Evolutionary conservation across 2,888 invertebrate species (phyloP).

Genomic region (Nomada lathburiana): DNA sequence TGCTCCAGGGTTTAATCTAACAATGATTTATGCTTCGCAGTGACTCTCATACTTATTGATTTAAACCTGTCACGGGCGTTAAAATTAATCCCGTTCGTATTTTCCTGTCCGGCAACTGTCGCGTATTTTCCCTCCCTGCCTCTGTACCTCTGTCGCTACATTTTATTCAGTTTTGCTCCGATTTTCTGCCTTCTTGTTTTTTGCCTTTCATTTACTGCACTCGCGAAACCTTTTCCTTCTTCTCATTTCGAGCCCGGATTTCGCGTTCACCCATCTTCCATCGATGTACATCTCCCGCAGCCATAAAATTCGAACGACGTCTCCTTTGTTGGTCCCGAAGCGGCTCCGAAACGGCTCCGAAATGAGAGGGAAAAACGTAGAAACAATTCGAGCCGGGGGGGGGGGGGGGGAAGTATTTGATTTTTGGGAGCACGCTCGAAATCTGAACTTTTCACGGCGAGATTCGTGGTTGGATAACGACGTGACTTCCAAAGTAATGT

Average conservation of each 20-base stretch:
- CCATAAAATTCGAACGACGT: slow-evolving; percentile 17
- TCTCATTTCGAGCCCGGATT: background rate
- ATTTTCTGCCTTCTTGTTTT: background rate
- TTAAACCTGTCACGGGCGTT: slow-evolving; percentile 44
- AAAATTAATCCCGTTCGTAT: slow-evolving; percentile 42
- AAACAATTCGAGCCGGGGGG: slow-evolving; percentile 12
- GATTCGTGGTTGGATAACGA: slow-evolving; percentile 13
- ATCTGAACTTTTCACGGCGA: slow-evolving; percentile 18
- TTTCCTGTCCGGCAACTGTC: slow-evolving; percentile 3
- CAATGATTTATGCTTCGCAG: slow-evolving; percentile 82
- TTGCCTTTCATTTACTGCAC: background rate
- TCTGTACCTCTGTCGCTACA: too few species aligned
- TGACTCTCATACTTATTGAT: slow-evolving; percentile 75
- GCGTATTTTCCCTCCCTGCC: background rate
- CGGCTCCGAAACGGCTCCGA: background rate
- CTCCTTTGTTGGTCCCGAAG: background rate
- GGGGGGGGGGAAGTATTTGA: slow-evolving; percentile 13
- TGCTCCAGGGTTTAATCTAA: slow-evolving; percentile 82
- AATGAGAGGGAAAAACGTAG: background rate
- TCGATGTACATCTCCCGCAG: slow-evolving; percentile 13
- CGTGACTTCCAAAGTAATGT: slow-evolving; percentile 26
- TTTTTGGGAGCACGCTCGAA: slow-evolving; percentile 13
- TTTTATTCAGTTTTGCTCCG: background rate
- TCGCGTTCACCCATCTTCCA: background rate
- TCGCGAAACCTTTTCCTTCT: background rate